phyloP scores from a whole-genome alignment of 2,888 invertebrate genomes.

The Thymelicus acteon region DNA sequence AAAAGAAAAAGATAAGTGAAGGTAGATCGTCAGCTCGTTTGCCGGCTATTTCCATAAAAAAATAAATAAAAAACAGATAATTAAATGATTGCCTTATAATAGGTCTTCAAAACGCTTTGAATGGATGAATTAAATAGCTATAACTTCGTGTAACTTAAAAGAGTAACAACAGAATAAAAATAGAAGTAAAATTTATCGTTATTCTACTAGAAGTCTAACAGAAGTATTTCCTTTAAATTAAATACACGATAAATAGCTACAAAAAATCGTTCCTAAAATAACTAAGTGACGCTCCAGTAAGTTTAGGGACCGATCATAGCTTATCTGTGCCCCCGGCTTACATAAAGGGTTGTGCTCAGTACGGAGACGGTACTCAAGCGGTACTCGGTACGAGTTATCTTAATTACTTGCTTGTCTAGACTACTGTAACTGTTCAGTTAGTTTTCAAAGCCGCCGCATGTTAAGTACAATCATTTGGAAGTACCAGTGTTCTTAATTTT shows the following conservation, averaged over 20 bases:
- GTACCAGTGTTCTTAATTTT: conserved; percentile 12
- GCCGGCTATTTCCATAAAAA: too few species aligned
- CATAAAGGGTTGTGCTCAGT: conserved; percentile 71
- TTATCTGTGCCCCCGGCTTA: conserved; percentile 59
- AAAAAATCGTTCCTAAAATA: conserved; percentile 16
- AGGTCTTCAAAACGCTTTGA: too few species aligned
- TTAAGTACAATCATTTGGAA: conserved; percentile 17
- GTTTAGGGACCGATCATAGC: conserved; percentile 59
- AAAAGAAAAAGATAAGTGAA: conserved; percentile 55
- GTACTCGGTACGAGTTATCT: conserved; percentile 60
- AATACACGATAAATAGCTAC: too few species aligned
- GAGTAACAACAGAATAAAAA: too few species aligned
- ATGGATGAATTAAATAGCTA: too few species aligned
- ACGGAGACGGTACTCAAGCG: conserved; percentile 54
- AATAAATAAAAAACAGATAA: too few species aligned
- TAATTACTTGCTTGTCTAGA: conserved; percentile 69
- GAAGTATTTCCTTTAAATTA: too few species aligned
- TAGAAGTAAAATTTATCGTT: too few species aligned
- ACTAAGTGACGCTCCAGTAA: conserved; percentile 14
- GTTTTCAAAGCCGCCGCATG: conserved; percentile 45
- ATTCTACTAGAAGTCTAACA: too few species aligned
- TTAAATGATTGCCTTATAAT: background rate
- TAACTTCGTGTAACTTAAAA: too few species aligned
- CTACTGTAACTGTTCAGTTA: conserved; percentile 42
- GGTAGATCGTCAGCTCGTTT: too few species aligned